These are phyloP conservation scores for Nysson spinosus DNA, from an alignment of 2,888 invertebrate species.

Conservation along the genomic window DNA sequence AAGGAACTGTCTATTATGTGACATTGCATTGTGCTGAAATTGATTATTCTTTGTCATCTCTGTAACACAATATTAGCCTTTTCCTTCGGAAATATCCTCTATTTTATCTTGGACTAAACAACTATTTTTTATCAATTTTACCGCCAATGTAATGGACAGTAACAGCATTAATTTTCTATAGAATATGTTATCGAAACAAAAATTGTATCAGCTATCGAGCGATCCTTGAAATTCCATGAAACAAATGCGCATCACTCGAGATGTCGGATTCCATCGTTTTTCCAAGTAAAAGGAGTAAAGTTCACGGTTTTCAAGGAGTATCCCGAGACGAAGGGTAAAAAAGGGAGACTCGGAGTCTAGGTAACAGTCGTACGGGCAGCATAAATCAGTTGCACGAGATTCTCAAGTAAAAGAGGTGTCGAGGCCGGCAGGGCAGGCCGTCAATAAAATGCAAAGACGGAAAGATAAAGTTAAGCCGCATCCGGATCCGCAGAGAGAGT, in stretches of 20 bases:
- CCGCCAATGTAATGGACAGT: no score
- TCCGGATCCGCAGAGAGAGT: constrained; percentile 68
- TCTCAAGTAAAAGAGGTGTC: constrained; percentile 50
- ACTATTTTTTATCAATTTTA: no score
- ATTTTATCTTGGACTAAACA: no score
- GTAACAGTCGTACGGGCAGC: constrained; percentile 55
- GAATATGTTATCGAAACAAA: no score
- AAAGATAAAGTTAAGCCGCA: constrained; percentile 66
- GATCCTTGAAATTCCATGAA: background rate
- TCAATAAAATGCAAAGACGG: constrained; percentile 73
- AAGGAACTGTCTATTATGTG: no score
- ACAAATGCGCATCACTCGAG: constrained; percentile 28
- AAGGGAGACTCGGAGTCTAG: constrained; percentile 21
- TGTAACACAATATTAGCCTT: no score
- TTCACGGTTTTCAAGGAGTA: constrained; percentile 46
- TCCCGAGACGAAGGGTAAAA: constrained; percentile 31
- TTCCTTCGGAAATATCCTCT: no score
- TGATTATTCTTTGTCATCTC: no score
- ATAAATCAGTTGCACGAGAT: constrained; percentile 57
- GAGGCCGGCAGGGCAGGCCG: constrained; percentile 54
- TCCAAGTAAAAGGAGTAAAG: constrained; percentile 28
- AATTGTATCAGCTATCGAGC: background rate
- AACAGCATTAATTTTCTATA: no score
- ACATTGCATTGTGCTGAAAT: no score
- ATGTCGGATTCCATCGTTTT: constrained; percentile 11